Conservation (phyloP, 2,113 vertebrate species). For the Alexandromys fortis region DNA sequence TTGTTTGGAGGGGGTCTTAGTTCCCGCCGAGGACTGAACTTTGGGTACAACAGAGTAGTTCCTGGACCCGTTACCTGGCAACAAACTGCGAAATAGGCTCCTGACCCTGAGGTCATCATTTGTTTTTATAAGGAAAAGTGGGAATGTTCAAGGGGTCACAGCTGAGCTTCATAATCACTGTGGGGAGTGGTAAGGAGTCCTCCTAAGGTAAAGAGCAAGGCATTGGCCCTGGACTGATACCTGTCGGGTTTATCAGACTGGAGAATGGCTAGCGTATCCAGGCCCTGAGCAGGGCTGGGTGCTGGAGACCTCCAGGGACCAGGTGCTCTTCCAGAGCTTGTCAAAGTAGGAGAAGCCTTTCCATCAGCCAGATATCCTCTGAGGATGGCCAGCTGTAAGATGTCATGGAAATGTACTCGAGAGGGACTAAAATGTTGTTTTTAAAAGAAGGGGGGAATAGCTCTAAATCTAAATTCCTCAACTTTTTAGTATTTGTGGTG, state of each 20-base stretch:
- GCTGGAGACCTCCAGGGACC: background rate
- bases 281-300: background rate
- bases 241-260: background rate
- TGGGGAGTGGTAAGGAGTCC: background rate
- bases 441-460: background rate
- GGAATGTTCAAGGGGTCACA: background rate
- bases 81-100: background rate
- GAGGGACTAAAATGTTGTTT: background rate
- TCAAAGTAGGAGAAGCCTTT: background rate
- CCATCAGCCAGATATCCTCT: background rate
- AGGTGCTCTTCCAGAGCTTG: background rate
- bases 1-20: background rate
- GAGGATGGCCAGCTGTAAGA: background rate
- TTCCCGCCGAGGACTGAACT: background rate
- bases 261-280: background rate
- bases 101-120: background rate
- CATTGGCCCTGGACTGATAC: background rate
- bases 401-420: background rate
- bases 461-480: background rate
- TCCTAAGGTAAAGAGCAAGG: background rate
- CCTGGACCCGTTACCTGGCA: background rate
- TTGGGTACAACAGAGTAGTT: background rate
- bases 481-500: background rate
- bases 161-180: background rate
- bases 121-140: background rate